Conservation (phyloP, 1,140 invertebrate genomes). For the Pseudobourletiella spinata region DNA sequence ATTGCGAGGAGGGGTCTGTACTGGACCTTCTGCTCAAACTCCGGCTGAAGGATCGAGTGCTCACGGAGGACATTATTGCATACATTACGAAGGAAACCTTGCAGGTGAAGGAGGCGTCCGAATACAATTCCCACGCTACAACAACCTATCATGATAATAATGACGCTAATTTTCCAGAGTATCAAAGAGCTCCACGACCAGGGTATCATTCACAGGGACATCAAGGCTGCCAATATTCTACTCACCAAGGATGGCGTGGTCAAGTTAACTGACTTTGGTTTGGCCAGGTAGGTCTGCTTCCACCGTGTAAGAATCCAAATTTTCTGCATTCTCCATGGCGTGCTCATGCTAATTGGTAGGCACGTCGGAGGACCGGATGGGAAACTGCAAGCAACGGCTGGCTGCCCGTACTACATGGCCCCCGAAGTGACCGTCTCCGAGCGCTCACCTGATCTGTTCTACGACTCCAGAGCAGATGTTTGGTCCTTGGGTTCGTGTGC, state of each 20-base stretch:
- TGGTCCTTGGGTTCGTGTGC: conserved; percentile 73
- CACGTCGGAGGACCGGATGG: conserved; percentile 29
- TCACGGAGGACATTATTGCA: conserved; percentile 67
- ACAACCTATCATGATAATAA: too few species aligned
- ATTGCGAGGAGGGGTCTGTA: conserved; percentile 69
- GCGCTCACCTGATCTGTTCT: conserved; percentile 48
- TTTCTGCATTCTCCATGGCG: neutral
- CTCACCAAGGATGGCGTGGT: conserved; percentile 82
- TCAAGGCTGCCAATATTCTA: conserved; percentile 96
- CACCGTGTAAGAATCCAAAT: conserved; percentile 78
- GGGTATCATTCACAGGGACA: conserved; percentile 94
- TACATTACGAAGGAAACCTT: conserved; percentile 76
- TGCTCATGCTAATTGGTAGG: neutral
- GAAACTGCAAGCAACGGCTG: conserved; percentile 61
- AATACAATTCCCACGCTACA: neutral
- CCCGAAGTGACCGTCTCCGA: conserved; percentile 90
- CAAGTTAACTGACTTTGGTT: conserved; percentile 96
- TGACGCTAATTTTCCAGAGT: too few species aligned
- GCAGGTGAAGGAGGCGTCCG: conserved; percentile 59
- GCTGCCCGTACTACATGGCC: conserved; percentile 90
- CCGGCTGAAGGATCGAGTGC: conserved; percentile 56
- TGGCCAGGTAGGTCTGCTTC: conserved; percentile 85
- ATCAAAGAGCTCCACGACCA: conserved; percentile 72
- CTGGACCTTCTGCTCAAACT: conserved; percentile 66
- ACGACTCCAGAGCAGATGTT: conserved; percentile 89